Evolutionary conservation across 2,113 vertebrate genomes (phyloP).

Genomic region (Heterochromis multidens): DNA sequence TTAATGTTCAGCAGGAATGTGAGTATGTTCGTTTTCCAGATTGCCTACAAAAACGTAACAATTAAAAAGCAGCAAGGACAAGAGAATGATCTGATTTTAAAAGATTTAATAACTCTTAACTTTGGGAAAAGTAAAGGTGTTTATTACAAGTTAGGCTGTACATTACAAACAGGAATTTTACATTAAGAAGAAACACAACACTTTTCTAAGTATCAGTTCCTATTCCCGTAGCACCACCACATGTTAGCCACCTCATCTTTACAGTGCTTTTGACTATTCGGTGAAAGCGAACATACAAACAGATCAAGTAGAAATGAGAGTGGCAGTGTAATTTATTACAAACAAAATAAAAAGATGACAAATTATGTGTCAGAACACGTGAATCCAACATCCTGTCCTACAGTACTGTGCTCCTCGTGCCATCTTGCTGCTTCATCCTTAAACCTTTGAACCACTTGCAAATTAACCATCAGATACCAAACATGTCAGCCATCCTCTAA

Average conservation of each 20-base stretch:
- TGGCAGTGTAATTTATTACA: not conserved
- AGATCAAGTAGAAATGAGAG: not conserved
- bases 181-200: slow-evolving; percentile 12
- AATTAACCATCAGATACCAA: slow-evolving; percentile 29
- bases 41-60: not conserved
- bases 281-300: not conserved
- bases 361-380: not conserved
- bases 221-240: slow-evolving; percentile 10
- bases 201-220: not conserved
- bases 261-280: not conserved
- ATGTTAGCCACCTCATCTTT: not conserved
- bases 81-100: not conserved
- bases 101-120: slow-evolving; percentile 27
- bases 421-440: not conserved
- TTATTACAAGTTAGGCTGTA: slow-evolving; percentile 54
- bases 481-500: not conserved
- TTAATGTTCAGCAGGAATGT: not conserved
- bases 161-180: slow-evolving; percentile 17
- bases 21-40: not conserved
- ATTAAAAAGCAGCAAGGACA: not conserved
- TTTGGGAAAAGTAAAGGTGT: slow-evolving; percentile 14
- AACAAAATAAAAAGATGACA: not conserved
- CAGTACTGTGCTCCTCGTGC: not conserved
- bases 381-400: not conserved
- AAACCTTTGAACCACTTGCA: slow-evolving; percentile 52